Evolutionary conservation across 2,113 vertebrate genomes (phyloP), one percentile per base, ranked within the genome.

Genomic region (Heptranchias perlo): DNA sequence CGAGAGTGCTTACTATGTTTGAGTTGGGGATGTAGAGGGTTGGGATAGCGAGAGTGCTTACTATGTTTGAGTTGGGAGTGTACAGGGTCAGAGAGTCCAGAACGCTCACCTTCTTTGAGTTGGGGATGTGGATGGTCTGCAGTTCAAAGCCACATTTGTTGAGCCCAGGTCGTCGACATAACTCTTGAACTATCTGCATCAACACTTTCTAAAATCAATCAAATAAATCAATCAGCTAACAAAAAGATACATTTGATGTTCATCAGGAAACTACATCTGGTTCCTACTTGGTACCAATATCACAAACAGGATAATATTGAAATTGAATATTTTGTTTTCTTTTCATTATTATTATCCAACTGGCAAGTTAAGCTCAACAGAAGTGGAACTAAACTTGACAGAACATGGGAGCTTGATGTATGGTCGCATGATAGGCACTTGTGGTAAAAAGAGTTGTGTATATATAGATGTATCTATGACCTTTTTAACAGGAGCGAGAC

Each of bases 161-260:
- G 86, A 98, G 98, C 86, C 98, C 98, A 13, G 98, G 98, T 96
- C 98, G 97, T 44, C 97, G 97, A 96, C 98, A 98, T 82, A 98
- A 96, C 96, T 98, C 98, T 96, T 98, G 98, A 47, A 98, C 98
- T 3, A 98, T 98, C 97, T 98, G 98, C 98, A 98, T 98, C 98
- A 98, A 98, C 52, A 98, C 98, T 96, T 98, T 98, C 98, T 98
- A 96, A 58, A 91, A 96, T 62, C 65, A 95, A 89, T 69, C 96
- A 35, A 96, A 87, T 39, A 91, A 69, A 44, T 86, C 52, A 25
- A 49, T 28, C 21, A 87, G 14, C 28, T 58, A 91, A 87, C 25
- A 25, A 52, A 35, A 31, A 13, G 4, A 91, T 58, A 31, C 1
- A 58, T 89, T 28, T 89, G 35, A 35, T 14, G 52, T 54, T 58